Base-by-base conservation (phyloP, 2,888 invertebrate genomes). In the Caprella mutica region DNA sequence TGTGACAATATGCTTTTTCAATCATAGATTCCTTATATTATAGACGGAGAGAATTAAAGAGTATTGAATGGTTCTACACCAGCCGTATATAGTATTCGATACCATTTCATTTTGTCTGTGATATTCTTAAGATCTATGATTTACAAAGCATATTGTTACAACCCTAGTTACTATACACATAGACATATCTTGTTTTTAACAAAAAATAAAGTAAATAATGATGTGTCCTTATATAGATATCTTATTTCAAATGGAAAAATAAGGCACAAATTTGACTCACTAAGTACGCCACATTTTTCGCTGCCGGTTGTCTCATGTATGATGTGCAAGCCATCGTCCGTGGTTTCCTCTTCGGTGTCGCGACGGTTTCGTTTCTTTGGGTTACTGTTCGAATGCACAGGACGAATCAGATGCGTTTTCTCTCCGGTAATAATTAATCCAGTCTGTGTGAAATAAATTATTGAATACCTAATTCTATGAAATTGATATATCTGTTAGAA, bases 321-420 rank as follows among this genome's bases (percentile, higher is more conserved):
- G 48, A 63, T 53, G 35, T 63, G 63, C 9, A 63, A 51, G 12
- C 59, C 63, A 9, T 59, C 63, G 3, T 51, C 44, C 19, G 59
- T 59, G 23, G 52, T 19, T 2, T 42, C 54, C n/a, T 43, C 57
- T 8, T 29, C 40, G 1, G 40, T 43, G 6, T 52, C 59, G 1
- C 51, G 5, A 3, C 38, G 44, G 21, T 14, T 8, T 42, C 38
- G 3, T 40, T 39, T 46, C 33, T 27, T 30, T 39, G 35, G 6
- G 23, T 8, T 29, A 5, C 9, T 33, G 14, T 40, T n/a, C 8
- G 17, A 39, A 12, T 19, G 17, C 23, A 60, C 24, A 3, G 62
- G 62, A 21, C 55, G 42, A 9, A 63, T 51, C 48, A 63, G 50
- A 19, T 63, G 63, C 1, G 57, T 55, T 21, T 48, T 29, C 33